A percentile compares a stretch with the other conserved stretches of the same genome.
These are phyloP conservation scores for Holcopasites calliopsidis DNA, from an alignment of 1,140 invertebrate species.

Conservation along the genomic window DNA sequence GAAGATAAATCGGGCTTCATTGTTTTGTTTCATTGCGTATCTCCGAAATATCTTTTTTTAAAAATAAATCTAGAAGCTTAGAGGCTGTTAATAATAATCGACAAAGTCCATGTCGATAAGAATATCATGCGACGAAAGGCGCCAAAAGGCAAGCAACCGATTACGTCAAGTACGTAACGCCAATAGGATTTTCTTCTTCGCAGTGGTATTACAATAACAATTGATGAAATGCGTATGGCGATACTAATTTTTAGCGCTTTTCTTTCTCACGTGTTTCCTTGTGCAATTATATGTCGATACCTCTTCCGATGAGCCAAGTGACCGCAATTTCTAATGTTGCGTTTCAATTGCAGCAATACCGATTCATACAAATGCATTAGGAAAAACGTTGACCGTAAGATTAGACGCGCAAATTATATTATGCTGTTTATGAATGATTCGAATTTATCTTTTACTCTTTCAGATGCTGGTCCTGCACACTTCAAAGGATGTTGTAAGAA, in stretches of 20 bases:
- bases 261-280: too few species aligned
- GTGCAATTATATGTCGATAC: too few species aligned
- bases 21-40: not conserved
- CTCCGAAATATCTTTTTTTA: not conserved
- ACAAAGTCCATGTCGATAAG: slow-evolving; percentile 50
- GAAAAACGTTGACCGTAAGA: too few species aligned
- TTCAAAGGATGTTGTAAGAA: too few species aligned
- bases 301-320: too few species aligned
- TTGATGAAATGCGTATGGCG: not conserved
- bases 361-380: too few species aligned
- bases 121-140: not conserved
- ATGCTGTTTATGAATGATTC: not conserved
- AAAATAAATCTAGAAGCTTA: not conserved
- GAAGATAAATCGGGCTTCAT: not conserved
- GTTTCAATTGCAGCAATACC: too few species aligned
- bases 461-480: not conserved
- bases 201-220: not conserved
- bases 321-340: too few species aligned
- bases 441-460: not conserved
- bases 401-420: too few species aligned
- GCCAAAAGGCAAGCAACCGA: not conserved
- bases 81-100: slow-evolving; percentile 7
- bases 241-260: too few species aligned
- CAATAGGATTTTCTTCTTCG: not conserved
- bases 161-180: not conserved